phyloP scores from a whole-genome alignment of 2,113 vertebrate genomes.

The Trogon surrucura region DNA sequence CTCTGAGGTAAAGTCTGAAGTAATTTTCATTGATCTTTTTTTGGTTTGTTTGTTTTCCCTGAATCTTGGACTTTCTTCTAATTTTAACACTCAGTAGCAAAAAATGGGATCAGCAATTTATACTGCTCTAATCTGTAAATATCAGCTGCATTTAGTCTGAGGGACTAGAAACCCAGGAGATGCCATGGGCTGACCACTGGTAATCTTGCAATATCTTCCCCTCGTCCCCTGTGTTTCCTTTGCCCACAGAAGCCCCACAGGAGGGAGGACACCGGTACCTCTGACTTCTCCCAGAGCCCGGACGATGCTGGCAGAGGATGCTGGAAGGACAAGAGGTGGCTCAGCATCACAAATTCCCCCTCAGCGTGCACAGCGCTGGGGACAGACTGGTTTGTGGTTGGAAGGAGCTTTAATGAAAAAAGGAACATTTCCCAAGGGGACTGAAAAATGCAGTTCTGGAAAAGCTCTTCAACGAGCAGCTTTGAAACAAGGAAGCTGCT shows the following conservation, averaged over 20 bases:
- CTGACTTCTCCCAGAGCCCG: not conserved
- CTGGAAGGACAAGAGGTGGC: too few species aligned
- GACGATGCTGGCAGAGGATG: too few species aligned
- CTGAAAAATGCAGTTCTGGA: too few species aligned
- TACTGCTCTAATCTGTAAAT: not conserved
- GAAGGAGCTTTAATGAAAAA: too few species aligned
- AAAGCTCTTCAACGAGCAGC: too few species aligned
- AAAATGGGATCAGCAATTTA: not conserved
- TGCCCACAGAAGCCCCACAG: too few species aligned
- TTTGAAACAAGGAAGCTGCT: too few species aligned
- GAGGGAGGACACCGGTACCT: not conserved
- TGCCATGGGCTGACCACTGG: not conserved
- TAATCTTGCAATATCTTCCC: not conserved
- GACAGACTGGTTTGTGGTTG: too few species aligned
- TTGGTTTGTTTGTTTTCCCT: not conserved
- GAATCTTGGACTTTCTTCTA: not conserved
- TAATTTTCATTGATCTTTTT: not conserved
- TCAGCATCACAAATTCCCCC: too few species aligned
- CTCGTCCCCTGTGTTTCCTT: not conserved
- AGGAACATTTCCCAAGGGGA: too few species aligned
- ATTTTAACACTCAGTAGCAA: not conserved
- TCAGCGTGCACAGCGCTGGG: too few species aligned
- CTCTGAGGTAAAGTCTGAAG: not conserved
- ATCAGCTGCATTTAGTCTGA: not conserved
- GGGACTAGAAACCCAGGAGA: not conserved